Evolutionary conservation across 2,888 invertebrate genomes (phyloP).

Genomic region (Teleiodes luculella): DNA sequence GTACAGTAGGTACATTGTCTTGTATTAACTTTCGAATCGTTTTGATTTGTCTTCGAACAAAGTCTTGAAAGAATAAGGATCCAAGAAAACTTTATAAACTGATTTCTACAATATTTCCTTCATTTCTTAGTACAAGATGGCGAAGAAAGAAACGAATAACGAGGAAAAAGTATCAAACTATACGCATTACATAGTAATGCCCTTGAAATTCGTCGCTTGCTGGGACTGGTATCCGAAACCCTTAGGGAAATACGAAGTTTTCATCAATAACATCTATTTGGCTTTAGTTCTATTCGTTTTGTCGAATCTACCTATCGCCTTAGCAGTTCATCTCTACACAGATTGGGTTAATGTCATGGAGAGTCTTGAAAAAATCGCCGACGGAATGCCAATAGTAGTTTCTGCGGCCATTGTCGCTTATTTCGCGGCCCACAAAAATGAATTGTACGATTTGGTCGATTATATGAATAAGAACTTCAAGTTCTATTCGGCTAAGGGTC

Average conservation of each 20-base stretch:
- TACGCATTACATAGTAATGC: slow-evolving; percentile 45
- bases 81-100: neutral
- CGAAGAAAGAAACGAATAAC: slow-evolving; percentile 9
- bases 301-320: slow-evolving; percentile 33
- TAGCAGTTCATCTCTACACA: slow-evolving; percentile 47
- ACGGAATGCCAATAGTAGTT: slow-evolving; percentile 51
- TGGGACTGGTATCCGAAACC: slow-evolving; percentile 58
- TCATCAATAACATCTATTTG: slow-evolving; percentile 51
- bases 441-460: slow-evolving; percentile 47
- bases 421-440: slow-evolving; percentile 44
- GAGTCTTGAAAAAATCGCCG: slow-evolving; percentile 53
- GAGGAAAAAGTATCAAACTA: slow-evolving; percentile 38
- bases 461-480: slow-evolving; percentile 58
- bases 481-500: slow-evolving; percentile 56
- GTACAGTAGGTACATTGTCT: no score
- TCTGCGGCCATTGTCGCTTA: slow-evolving; percentile 54
- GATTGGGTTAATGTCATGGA: slow-evolving; percentile 60
- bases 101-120: neutral
- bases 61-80: neutral
- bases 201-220: slow-evolving; percentile 55
- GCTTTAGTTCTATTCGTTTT: slow-evolving; percentile 49
- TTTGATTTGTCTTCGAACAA: no score
- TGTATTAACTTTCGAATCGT: no score
- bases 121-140: neutral
- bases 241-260: slow-evolving; percentile 29